phyloP scores from a whole-genome alignment of 1,140 invertebrate species.

The Antheraea pernyi region DNA sequence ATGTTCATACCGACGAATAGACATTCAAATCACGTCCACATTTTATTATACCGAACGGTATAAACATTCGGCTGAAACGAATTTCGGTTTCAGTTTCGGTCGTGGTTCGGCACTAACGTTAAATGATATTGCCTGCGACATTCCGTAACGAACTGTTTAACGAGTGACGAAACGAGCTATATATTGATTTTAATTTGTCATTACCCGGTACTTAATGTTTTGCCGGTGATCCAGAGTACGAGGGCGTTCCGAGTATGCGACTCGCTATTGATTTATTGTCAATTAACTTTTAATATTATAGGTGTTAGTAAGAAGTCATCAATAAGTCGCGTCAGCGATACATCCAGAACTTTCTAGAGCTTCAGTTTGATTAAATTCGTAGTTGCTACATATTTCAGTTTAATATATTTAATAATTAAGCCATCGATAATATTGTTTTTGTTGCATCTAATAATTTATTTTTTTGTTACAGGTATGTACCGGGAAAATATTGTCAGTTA shows the following conservation, averaged over 20 bases:
- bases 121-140: background rate
- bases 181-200: conserved; percentile 4
- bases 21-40: background rate
- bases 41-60: background rate
- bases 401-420: no score
- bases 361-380: no score
- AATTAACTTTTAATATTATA: background rate
- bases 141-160: conserved; percentile 1
- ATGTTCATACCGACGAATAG: background rate
- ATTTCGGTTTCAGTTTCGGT: background rate
- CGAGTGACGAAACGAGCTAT: background rate
- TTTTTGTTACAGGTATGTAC: background rate
- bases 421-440: no score
- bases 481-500: background rate
- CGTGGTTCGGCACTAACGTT: background rate
- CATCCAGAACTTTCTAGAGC: no score
- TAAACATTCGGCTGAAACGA: background rate
- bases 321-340: background rate
- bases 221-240: background rate
- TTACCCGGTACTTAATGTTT: background rate
- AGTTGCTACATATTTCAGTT: no score
- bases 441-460: background rate
- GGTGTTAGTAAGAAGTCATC: background rate
- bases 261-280: background rate
- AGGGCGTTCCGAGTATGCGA: background rate